Evolutionary conservation across 1,140 invertebrate genomes (phyloP), one percentile per base, ranked within the genome.

Genomic region (Brachionus calyciflorus): DNA sequence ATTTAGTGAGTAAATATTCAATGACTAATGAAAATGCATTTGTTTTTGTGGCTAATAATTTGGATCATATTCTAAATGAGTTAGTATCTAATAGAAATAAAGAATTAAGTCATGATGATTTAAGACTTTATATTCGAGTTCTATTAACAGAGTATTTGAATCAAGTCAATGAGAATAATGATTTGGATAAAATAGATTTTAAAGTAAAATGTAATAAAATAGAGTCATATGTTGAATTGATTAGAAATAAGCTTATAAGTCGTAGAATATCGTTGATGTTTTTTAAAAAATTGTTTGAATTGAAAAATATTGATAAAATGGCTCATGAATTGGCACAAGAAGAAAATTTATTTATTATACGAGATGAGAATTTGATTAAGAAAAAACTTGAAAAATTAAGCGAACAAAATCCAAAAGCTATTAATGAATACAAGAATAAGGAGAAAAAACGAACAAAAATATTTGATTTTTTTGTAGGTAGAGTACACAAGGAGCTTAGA

Each of bases 401-500:
- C 14, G 9, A 73, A 40, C n/a, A 73, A 41, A 73, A 73, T 40
- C 51, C 21, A 24, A 73, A 73, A 51, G 46, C 69, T 10, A 33
- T 28, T 2, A 49, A 53, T 21, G 69, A 73, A 51, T 73, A 51
- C 19, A 26, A 49, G 51, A 30, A 12, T 17, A 73, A 73, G 40
- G 69, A 51, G 14, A 73, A 73, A 37, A 73, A 73, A 40, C 21
- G 69, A 51, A 14, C 28, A 3, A 73, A 73, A 55, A 73, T 73
- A 73, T 73, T 73, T 40, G 46, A 73, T 41, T 73, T 53, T 73
- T 73, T 73, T 51, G 69, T 73, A 9, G 69, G 69, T 30, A 19
- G 46, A 37, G 46, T 73, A 14, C 69, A 73, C n/a, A 73, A 73
- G n/a, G 51, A 73, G 33, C 14, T 73, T 10, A 55, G 28, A 10